Evolutionary conservation across 2,888 invertebrate genomes (phyloP).

Genomic region (Oscheius sp.): DNA sequence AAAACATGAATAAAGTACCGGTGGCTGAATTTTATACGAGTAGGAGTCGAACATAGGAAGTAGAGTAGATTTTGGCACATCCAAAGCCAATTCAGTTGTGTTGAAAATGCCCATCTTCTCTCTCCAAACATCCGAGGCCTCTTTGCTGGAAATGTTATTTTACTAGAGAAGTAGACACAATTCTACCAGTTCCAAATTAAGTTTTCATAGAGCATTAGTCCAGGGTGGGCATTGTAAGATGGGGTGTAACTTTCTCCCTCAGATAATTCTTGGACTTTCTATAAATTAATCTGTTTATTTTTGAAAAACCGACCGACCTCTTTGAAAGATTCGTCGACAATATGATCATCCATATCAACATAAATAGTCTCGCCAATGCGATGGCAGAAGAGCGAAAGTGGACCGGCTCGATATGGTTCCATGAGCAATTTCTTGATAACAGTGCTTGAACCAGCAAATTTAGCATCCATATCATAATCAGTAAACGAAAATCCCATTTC

Average conservation of each 20-base stretch:
- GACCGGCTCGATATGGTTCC: constrained; percentile 23
- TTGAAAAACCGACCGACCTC: neutral
- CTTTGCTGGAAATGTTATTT: neutral
- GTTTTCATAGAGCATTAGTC: constrained; percentile 15
- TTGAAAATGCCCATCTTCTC: neutral
- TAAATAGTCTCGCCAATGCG: constrained; percentile 26
- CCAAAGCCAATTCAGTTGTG: neutral
- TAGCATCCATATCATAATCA: neutral
- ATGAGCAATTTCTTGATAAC: constrained; percentile 25
- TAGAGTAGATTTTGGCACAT: neutral
- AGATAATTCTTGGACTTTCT: constrained; percentile 18
- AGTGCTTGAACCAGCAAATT: constrained; percentile 8
- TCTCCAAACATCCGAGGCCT: constrained; percentile 2
- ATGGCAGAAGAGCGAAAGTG: constrained; percentile 16
- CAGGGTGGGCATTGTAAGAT: neutral
- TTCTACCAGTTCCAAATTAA: constrained; percentile 28
- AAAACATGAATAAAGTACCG: neutral
- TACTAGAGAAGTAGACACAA: neutral
- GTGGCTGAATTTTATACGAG: constrained; percentile 22
- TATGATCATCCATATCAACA: constrained; percentile 15
- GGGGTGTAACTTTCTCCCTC: neutral
- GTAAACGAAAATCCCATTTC: constrained; percentile 19
- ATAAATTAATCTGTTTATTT: too few species aligned
- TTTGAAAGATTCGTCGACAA: neutral
- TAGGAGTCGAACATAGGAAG: constrained; percentile 11